Evolutionary conservation across 1,140 invertebrate species (phyloP), one percentile per base, ranked within the genome.

Genomic region (Leptonema lineaticorne): DNA sequence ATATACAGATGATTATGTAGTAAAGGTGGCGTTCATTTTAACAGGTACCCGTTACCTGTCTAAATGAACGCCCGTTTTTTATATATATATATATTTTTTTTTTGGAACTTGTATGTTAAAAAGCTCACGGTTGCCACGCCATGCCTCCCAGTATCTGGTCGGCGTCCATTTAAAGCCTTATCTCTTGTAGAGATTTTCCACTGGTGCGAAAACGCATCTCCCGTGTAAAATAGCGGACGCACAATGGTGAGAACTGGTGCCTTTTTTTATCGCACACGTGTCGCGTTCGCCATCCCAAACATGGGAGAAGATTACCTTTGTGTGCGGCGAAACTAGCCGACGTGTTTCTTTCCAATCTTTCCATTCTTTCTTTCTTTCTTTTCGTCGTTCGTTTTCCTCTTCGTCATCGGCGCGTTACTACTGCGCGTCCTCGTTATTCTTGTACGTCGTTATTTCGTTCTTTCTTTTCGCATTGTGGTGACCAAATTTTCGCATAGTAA

Each of bases 211-310:
- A 63, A 63, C 60, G 27, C 41, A 63, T 28, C 41, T n/a, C 37
- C 30, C 6, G 62, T 26, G 62, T 50, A 64, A 64, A 64, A 64
- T 64, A 64, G 3, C 41, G 16, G 6, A 26, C 30, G 37, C 45
- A 64, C 62, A 64, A 64, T 64, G 62, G 62, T 64, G 62, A 64
- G 62, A 64, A 64, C 46, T 64, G 41, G 26, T 41, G 59, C 6
- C 1, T 16, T 30, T 45, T 62, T 24, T 62, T 16, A 27, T 37
- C 62, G 11, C 20, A 26, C n/a, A 50, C 2, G 62, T 64, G 62
- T 64, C 62, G 58, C 29, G 8, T n/a, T 50, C 62, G 22, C 28
- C 9, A 27, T 2, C 18, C 62, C 62, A 64, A n/a, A 64, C 62
- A 41, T 41, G 62, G 62, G 45, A 64, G 45, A 64, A 41, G 62